Evolutionary conservation across 1,140 invertebrate species (phyloP).

Genomic region (Neotoxoptera formosana): DNA sequence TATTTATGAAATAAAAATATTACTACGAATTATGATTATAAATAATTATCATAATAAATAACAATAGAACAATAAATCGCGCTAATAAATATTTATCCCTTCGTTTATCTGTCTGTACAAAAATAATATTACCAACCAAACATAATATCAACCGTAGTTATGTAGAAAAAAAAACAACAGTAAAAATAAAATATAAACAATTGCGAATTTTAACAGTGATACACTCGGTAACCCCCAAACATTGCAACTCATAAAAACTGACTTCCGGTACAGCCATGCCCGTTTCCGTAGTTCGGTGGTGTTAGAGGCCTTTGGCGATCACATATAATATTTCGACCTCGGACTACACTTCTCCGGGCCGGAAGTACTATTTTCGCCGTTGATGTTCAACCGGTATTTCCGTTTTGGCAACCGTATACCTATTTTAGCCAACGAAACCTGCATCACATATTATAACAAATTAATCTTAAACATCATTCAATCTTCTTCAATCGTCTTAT

Average conservation of each 20-base stretch:
- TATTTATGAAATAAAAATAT: not conserved
- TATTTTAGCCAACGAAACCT: not conserved
- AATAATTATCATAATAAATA: not conserved
- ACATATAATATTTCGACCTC: conserved; percentile 35
- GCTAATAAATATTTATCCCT: not conserved
- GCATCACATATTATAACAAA: not conserved
- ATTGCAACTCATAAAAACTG: conserved; percentile 35
- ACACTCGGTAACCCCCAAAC: not conserved
- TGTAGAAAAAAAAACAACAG: conserved; percentile 7
- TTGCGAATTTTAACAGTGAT: not conserved
- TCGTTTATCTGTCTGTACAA: not conserved
- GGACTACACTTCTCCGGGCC: not conserved
- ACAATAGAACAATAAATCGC: not conserved
- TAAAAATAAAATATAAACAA: conserved; percentile 17
- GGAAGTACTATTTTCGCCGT: conserved; percentile 26
- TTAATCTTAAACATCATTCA: not conserved
- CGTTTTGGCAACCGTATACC: conserved; percentile 33
- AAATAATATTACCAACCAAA: not conserved
- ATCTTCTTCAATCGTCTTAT: not conserved
- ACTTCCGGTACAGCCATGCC: not conserved
- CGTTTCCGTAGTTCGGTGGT: conserved; percentile 32
- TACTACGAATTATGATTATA: not conserved
- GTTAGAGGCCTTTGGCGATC: conserved; percentile 25
- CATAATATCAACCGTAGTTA: not conserved
- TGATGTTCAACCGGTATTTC: conserved; percentile 38